Conservation (phyloP, 2,888 invertebrate species). For the Fragum fragum region DNA sequence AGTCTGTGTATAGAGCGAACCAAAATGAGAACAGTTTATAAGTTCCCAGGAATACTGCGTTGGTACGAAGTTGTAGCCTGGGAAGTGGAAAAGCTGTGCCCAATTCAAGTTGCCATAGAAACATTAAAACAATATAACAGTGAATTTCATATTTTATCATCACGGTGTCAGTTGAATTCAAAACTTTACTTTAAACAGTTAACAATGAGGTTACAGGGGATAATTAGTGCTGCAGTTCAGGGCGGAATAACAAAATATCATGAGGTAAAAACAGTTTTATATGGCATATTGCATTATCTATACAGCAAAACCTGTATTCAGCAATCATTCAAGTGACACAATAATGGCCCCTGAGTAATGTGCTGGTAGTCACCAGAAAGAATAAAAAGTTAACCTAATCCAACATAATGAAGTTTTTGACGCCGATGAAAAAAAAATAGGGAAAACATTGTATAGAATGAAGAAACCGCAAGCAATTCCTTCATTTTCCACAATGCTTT, state of each 20-base stretch:
- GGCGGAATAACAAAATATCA: conserved; percentile 86
- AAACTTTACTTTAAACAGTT: conserved; percentile 80
- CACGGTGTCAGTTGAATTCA: conserved; percentile 89
- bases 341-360: too few species aligned
- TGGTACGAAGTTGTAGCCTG: conserved; percentile 90
- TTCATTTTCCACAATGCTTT: too few species aligned
- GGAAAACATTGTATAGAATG: too few species aligned
- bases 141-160: conserved; percentile 88
- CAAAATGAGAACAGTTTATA: conserved; percentile 78
- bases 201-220: conserved; percentile 84
- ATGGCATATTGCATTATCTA: too few species aligned
- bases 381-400: too few species aligned
- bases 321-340: too few species aligned
- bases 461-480: too few species aligned
- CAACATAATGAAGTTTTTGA: too few species aligned
- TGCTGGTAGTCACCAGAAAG: too few species aligned
- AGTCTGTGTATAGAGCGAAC: conserved; percentile 84
- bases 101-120: conserved; percentile 83
- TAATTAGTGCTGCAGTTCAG: conserved; percentile 84
- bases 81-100: conserved; percentile 92
- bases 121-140: conserved; percentile 77
- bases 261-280: too few species aligned
- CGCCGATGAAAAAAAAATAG: too few species aligned
- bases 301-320: too few species aligned
- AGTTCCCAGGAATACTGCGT: conserved; percentile 84